Conservation (phyloP, 2,888 invertebrate species). For the Margaritifera margaritifera region DNA sequence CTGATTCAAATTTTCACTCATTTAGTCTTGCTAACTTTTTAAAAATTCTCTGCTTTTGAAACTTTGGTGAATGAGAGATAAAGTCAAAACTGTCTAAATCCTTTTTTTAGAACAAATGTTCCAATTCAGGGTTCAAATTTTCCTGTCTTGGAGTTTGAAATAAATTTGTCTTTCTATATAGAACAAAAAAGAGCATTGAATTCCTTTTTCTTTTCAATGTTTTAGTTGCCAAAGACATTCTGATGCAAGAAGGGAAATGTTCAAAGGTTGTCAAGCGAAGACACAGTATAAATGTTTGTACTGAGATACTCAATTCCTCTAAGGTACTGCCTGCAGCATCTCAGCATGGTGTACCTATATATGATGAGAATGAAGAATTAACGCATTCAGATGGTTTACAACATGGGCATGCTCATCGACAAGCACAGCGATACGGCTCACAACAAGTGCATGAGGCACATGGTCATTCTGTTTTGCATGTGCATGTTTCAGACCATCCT, state of each 20-base stretch:
- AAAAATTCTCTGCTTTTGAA: too few species aligned
- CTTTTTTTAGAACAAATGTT: too few species aligned
- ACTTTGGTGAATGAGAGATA: too few species aligned
- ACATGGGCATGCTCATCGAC: slow-evolving; percentile 25
- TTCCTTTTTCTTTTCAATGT: slow-evolving; percentile 1
- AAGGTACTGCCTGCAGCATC: slow-evolving; percentile 28
- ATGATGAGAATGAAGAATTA: slow-evolving; percentile 20
- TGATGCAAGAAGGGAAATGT: slow-evolving; percentile 17
- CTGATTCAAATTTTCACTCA: too few species aligned
- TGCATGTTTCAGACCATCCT: slow-evolving; percentile 7
- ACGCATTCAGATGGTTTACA: slow-evolving; percentile 14
- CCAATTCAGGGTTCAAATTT: too few species aligned
- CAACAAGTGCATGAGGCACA: neutral
- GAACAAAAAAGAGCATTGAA: too few species aligned
- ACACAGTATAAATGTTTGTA: slow-evolving; percentile 36
- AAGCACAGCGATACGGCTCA: neutral
- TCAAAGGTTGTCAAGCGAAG: slow-evolving; percentile 16
- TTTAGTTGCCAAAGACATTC: slow-evolving; percentile 31
- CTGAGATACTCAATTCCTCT: slow-evolving; percentile 20
- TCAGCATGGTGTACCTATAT: slow-evolving; percentile 22
- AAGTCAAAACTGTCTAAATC: too few species aligned
- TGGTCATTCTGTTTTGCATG: slow-evolving; percentile 14
- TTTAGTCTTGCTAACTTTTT: too few species aligned
- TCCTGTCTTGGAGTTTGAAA: too few species aligned
- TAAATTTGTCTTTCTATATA: too few species aligned